Conservation (phyloP, 2,797 vertebrate genomes). For the Tinamus major region DNA sequence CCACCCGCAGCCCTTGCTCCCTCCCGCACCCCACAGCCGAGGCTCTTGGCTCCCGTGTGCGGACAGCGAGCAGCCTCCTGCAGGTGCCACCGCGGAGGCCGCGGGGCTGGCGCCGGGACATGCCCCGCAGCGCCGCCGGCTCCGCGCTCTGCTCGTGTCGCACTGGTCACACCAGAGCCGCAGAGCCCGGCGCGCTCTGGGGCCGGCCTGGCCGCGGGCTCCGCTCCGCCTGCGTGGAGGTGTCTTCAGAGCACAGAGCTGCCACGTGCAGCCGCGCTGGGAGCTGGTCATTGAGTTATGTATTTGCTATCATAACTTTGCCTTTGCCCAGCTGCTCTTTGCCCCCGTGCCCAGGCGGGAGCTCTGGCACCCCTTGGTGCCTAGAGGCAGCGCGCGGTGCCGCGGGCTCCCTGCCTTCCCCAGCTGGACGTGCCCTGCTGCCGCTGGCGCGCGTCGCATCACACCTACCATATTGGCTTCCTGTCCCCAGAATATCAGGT, state of each 20-base stretch:
- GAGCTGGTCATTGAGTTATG: neutral
- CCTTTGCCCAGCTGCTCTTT: neutral
- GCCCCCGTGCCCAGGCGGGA: neutral
- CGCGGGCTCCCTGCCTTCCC: slow-evolving; percentile 9
- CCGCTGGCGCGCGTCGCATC: slow-evolving; percentile 49
- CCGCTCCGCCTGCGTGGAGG: neutral
- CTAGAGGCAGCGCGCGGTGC: neutral
- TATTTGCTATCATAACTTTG: neutral
- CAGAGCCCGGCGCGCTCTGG: slow-evolving; percentile 72
- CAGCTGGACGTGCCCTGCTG: slow-evolving; percentile 40
- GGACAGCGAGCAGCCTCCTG: slow-evolving; percentile 51
- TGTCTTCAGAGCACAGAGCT: neutral
- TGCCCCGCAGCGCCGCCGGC: slow-evolving; percentile 82
- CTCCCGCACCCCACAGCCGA: neutral
- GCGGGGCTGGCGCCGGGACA: neutral
- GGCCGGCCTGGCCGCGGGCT: slow-evolving; percentile 77
- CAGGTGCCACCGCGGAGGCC: neutral
- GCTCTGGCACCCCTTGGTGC: neutral
- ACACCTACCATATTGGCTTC: slow-evolving; percentile 84
- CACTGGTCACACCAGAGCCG: slow-evolving; percentile 81
- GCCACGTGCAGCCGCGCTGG: fast-evolving
- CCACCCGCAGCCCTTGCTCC: neutral
- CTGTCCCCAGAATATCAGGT: slow-evolving; percentile 79
- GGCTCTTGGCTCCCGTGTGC: neutral
- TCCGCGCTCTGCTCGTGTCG: slow-evolving; percentile 87